Base-by-base conservation (phyloP, 2,797 vertebrate species). In the Anableps anableps region DNA sequence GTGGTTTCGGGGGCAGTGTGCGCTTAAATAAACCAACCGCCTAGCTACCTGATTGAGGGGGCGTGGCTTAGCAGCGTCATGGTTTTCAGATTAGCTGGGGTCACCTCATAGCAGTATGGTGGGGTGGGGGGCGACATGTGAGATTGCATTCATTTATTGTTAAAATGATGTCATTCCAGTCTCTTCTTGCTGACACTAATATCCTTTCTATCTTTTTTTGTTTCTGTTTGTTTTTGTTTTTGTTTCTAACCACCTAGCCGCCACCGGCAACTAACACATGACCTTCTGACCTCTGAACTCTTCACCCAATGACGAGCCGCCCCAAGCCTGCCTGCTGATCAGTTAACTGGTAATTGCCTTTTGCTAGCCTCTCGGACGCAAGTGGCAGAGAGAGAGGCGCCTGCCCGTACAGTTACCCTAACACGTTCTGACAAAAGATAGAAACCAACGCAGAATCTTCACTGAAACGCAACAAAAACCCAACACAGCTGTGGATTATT, bases 331-430 rank as follows among this genome's bases (percentile, higher is more conserved):
- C 98, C 98, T 99, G 98, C 98, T 99, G 98, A 99, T 99, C 98
- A 98, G 97, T 99, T 99, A 99, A 99, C 98, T 99, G 98, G 98
- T 99, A 99, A 99, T 97, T 98, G 98, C 98, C 98, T 99, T 99
- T 99, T 98, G 98, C 98, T 99, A 99, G 98, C 97, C 98, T 99
- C 98, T 98, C 97, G 97, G 98, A 97, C 96, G 97, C 98, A 98
- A 94, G 93, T 90, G 93, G 85, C 82, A 91, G 85, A 88, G 97
- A 97, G 96, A 96, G 60, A 96, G 97, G 97, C 97, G 95, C 93
- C 97, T 98, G 97, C 97, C 97, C 96, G 79, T 97, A 94, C 91
- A 93, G 95, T 95, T 95, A 95, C 95, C 94, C 95, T 96, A 96
- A 96, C 95, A 95, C 92, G 76, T 90, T 96, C 96, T 96, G 96